phyloP scores from a whole-genome alignment of 2,888 invertebrate species.

The Ennomos erosarius region DNA sequence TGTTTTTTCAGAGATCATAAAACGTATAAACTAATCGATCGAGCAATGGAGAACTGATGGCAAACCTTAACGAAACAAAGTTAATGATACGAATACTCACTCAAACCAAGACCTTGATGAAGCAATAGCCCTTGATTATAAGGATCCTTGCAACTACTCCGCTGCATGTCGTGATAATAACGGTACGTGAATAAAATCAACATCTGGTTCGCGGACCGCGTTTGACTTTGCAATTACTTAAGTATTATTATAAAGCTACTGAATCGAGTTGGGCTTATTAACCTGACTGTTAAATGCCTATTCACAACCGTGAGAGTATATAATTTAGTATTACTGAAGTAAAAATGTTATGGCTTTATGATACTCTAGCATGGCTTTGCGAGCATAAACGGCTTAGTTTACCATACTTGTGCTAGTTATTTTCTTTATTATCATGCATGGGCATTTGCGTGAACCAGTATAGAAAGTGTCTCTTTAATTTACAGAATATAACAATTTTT shows the following conservation, averaged over 20 bases:
- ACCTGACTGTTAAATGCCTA: slow-evolving; percentile 53
- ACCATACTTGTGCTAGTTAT: too few species aligned
- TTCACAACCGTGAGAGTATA: slow-evolving; percentile 57
- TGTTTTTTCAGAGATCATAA: too few species aligned
- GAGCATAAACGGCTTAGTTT: too few species aligned
- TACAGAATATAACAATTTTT: too few species aligned
- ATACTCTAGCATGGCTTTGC: too few species aligned
- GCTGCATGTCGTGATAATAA: slow-evolving; percentile 59
- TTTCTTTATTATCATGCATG: too few species aligned
- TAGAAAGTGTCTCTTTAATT: too few species aligned
- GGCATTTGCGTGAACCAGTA: too few species aligned
- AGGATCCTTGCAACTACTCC: slow-evolving; percentile 51
- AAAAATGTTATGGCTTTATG: neutral
- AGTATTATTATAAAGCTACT: slow-evolving; percentile 74
- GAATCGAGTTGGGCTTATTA: slow-evolving; percentile 61
- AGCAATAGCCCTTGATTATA: slow-evolving; percentile 61
- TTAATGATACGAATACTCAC: slow-evolving; percentile 46
- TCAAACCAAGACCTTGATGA: slow-evolving; percentile 48
- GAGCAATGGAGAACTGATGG: neutral
- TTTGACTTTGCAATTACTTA: slow-evolving; percentile 60
- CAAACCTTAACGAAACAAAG: slow-evolving; percentile 35
- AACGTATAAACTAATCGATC: too few species aligned
- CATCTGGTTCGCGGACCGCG: slow-evolving; percentile 69
- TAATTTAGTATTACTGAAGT: slow-evolving; percentile 22
- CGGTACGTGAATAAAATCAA: slow-evolving; percentile 57